Percentiles rank a stretch among this genome's conserved stretches.
These are phyloP conservation scores for Augiades crinisus DNA, from an alignment of 2,888 invertebrate species.

Conservation along the genomic window DNA sequence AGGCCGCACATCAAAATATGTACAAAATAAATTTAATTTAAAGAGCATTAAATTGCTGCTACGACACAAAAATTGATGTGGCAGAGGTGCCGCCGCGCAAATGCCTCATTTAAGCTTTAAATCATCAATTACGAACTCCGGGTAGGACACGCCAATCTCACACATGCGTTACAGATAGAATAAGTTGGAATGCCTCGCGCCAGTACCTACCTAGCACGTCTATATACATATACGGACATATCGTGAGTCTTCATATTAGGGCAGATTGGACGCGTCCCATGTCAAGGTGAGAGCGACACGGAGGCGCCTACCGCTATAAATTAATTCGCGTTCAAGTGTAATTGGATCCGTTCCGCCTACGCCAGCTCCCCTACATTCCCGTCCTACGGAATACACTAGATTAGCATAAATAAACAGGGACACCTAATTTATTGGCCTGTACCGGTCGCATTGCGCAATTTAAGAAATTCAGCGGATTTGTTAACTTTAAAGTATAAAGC, in stretches of 20 bases:
- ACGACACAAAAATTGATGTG: too few relatives aligned
- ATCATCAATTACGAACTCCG: too few relatives aligned
- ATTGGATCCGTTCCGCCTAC: constrained; percentile 69
- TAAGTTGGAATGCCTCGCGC: too few relatives aligned
- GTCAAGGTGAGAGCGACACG: constrained; percentile 50
- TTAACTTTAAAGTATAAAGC: neutral
- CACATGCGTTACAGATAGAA: too few relatives aligned
- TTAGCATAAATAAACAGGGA: constrained; percentile 31
- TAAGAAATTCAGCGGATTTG: constrained; percentile 8
- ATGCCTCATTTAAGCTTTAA: too few relatives aligned
- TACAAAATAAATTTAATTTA: too few relatives aligned
- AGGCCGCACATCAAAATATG: too few relatives aligned
- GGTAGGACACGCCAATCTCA: too few relatives aligned
- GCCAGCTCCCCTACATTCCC: constrained; percentile 37
- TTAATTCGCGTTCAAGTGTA: constrained; percentile 63
- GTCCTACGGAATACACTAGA: constrained; percentile 34
- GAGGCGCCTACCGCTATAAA: constrained; percentile 58
- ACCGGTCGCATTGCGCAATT: constrained; percentile 23
- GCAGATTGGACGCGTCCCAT: constrained; percentile 42
- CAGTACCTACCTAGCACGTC: too few relatives aligned
- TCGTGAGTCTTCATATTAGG: neutral
- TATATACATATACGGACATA: too few relatives aligned
- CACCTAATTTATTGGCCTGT: constrained; percentile 29
- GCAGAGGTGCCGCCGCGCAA: too few relatives aligned
- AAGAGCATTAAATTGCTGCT: too few relatives aligned